Evolutionary conservation across 2,888 invertebrate genomes (phyloP).

Genomic region (Eristalis pertinax): DNA sequence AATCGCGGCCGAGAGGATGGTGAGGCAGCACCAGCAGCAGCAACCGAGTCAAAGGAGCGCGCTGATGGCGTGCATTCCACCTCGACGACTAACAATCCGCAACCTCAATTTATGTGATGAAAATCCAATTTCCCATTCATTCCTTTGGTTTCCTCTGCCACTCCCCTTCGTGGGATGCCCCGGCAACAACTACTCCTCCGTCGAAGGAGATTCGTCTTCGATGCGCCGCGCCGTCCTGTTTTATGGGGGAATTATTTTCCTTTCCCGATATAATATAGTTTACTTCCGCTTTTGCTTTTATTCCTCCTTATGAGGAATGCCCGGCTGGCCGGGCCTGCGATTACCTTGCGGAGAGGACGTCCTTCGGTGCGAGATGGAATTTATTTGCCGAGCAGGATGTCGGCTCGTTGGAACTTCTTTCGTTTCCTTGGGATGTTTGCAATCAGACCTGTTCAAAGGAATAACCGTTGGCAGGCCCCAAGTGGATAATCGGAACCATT

Average conservation of each 20-base stretch:
- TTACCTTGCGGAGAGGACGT: conserved; percentile 11
- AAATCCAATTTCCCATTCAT: conserved; percentile 55
- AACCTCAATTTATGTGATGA: conserved; percentile 52
- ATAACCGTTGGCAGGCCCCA: neutral
- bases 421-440: neutral
- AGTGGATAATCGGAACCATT: neutral
- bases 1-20: neutral
- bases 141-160: neutral
- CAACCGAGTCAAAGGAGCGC: neutral
- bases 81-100: conserved; percentile 4
- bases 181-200: neutral
- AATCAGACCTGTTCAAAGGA: neutral
- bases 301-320: conserved; percentile 13
- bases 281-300: conserved; percentile 39
- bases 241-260: conserved; percentile 13
- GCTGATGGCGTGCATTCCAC: neutral
- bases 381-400: conserved; percentile 12
- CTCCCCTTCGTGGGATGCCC: neutral
- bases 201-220: conserved; percentile 8
- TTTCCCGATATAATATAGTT: conserved; percentile 30
- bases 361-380: neutral
- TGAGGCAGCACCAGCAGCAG: too few relatives aligned
- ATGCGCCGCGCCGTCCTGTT: too few relatives aligned
- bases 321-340: neutral
- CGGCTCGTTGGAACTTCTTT: neutral